Evolutionary conservation across 2,888 invertebrate species (phyloP).

Genomic region (Agonopterix subpropinquella): DNA sequence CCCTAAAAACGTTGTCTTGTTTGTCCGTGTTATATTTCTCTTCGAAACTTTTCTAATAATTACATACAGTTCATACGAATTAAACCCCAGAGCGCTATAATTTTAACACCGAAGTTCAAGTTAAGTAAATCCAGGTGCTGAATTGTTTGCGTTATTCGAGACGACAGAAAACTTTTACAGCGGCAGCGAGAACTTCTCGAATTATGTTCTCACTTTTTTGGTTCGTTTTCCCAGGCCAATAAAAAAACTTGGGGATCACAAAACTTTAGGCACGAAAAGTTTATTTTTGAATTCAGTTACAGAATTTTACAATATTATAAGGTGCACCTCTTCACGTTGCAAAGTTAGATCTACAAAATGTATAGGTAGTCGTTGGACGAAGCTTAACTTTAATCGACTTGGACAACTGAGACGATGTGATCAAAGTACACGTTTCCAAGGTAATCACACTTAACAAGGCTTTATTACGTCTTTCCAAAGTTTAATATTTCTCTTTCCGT

Average conservation of each 20-base stretch:
- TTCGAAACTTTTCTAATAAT: slow-evolving; percentile 40
- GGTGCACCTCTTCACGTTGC: no score
- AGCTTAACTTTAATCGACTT: no score
- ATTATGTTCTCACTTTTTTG: slow-evolving; percentile 20
- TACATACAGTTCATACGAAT: slow-evolving; percentile 37
- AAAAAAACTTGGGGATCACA: slow-evolving; percentile 8
- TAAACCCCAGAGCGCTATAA: slow-evolving; percentile 35
- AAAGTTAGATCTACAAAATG: no score
- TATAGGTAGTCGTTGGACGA: no score
- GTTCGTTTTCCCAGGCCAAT: slow-evolving; percentile 20
- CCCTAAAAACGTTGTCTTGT: no score
- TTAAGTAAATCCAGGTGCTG: slow-evolving; percentile 34
- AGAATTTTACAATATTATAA: no score
- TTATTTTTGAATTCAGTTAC: no score
- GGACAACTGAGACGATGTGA: no score
- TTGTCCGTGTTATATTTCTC: slow-evolving; percentile 17
- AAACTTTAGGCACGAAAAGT: no score
- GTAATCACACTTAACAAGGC: no score
- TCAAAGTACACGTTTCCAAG: no score
- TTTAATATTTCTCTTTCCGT: background rate
- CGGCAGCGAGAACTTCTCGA: slow-evolving; percentile 23
- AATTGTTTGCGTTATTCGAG: slow-evolving; percentile 39
- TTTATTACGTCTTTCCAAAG: background rate
- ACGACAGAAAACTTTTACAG: slow-evolving; percentile 35
- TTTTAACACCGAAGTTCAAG: slow-evolving; percentile 33